These are phyloP conservation scores for Eurytoma adleriae DNA, from an alignment of 2,888 invertebrate genomes.

Conservation along the genomic window DNA sequence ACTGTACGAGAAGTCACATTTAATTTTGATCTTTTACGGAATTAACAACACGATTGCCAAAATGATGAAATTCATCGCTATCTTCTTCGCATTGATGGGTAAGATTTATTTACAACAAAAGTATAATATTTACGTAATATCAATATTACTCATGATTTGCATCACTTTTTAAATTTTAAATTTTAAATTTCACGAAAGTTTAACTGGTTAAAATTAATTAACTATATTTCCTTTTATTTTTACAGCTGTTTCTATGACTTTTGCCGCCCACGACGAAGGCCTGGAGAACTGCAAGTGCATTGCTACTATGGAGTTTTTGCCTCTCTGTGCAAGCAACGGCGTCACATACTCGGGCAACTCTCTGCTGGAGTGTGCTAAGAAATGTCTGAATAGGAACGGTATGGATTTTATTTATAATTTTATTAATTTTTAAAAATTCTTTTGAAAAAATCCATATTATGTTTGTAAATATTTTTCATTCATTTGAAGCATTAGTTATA, in stretches of 20 bases:
- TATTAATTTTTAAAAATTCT: too few species aligned
- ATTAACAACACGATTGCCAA: not conserved
- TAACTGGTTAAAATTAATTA: too few species aligned
- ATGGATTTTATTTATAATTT: not conserved
- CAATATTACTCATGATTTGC: too few species aligned
- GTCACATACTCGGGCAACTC: slow-evolving; percentile 35
- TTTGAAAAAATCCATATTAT: too few species aligned
- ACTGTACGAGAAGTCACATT: slow-evolving; percentile 6
- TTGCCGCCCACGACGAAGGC: not conserved
- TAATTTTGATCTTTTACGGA: not conserved
- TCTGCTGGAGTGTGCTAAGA: slow-evolving; percentile 42
- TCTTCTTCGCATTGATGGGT: slow-evolving; percentile 30
- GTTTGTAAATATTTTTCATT: too few species aligned
- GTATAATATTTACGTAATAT: not conserved
- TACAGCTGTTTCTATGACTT: not conserved
- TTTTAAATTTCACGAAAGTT: too few species aligned
- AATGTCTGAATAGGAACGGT: slow-evolving; percentile 20
- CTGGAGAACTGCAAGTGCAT: slow-evolving; percentile 20
- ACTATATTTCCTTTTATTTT: not conserved
- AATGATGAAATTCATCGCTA: slow-evolving; percentile 41
- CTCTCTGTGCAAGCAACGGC: slow-evolving; percentile 44
- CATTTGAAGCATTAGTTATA: too few species aligned
- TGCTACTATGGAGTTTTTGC: slow-evolving; percentile 30
- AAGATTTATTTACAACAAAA: not conserved
- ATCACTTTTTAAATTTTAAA: too few species aligned